Base-by-base conservation (phyloP, 2,113 vertebrate genomes). In the Dicrurus megarhynchus region DNA sequence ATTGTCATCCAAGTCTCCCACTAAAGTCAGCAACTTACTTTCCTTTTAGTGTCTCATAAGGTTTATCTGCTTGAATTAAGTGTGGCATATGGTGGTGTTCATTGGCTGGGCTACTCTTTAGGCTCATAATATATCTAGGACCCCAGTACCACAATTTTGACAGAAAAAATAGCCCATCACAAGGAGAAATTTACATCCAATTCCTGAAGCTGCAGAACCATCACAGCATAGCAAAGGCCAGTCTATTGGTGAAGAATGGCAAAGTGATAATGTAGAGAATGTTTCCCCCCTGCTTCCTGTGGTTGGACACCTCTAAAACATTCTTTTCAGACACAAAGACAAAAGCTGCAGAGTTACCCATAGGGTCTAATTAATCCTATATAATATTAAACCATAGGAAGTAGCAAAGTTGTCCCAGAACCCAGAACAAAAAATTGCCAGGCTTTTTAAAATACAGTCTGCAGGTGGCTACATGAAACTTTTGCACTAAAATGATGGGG, bases 391-490 rank as follows among this genome's bases (percentile, higher is more conserved):
- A 87, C 47, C 63, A 84, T 32, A 69, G 33, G 39, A 68, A 65
- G 39, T 46, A 71, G 64, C 33, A n/a, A 76, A 56, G 56, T 83
- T 69, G 52, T 90, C 33, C 55, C 84, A 81, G 55, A 77, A 79
- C 53, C 28, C 52, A 69, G 55, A 77, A 84, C 30, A 85, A 47
- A 71, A 85, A 81, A 42, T 7, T 24, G 33, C 44, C 76, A 87
- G 68, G 21, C 27, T 65, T 68, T 82, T 87, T 13, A 78, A 76
- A 49, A 69, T 30, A 52, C 49, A 81, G 93, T 69, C 52, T 95
- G 90, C 96, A 92, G 91, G 91, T 91, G 91, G 84, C 56, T 94
- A 71, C 53, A 18, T 46, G 88, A 97, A 97, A 94, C 59, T 84
- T 92, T 75, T 67, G 56, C 47, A 60, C 68, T 81, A 82, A 97